A percentile compares a stretch with the other conserved stretches of the same genome.
Evolutionary conservation across 1,140 invertebrate genomes (phyloP).

Genomic region (Drosophila azteca): DNA sequence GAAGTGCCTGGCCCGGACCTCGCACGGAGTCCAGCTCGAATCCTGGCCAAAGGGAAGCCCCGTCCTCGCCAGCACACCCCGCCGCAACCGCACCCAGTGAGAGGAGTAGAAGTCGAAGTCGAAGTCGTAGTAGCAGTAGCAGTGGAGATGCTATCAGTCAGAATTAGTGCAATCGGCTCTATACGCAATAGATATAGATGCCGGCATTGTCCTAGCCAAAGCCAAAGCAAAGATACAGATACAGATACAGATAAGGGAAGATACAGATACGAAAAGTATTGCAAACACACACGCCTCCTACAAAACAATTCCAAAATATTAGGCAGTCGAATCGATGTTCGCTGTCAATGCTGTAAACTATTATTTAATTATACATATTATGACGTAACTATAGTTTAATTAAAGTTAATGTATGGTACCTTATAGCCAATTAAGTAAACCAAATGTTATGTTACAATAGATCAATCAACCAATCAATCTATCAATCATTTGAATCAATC

Average conservation of each 20-base stretch:
- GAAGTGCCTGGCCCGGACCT: slow-evolving; percentile 67
- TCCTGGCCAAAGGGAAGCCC: slow-evolving; percentile 37
- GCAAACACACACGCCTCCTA: slow-evolving; percentile 28
- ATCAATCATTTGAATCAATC: slow-evolving; percentile 23
- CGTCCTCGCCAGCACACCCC: slow-evolving; percentile 26
- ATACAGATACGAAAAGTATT: slow-evolving; percentile 35
- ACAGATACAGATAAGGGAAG: slow-evolving; percentile 29
- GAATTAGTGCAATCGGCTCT: slow-evolving; percentile 55
- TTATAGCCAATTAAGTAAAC: slow-evolving; percentile 35
- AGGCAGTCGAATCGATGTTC: slow-evolving; percentile 8
- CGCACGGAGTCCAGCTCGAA: slow-evolving; percentile 19
- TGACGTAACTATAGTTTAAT: not conserved
- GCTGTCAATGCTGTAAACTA: slow-evolving; percentile 31
- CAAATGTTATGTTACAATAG: slow-evolving; percentile 53
- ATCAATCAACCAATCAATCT: slow-evolving; percentile 28
- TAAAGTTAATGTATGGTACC: slow-evolving; percentile 25
- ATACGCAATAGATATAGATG: slow-evolving; percentile 22
- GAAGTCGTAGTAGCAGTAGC: slow-evolving; percentile 21
- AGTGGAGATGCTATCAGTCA: slow-evolving; percentile 8
- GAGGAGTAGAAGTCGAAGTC: slow-evolving; percentile 25
- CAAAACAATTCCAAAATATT: slow-evolving; percentile 43
- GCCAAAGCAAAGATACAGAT: slow-evolving; percentile 48
- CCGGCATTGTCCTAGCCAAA: slow-evolving; percentile 41
- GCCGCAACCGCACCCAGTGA: slow-evolving; percentile 32
- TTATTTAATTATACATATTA: slow-evolving; percentile 29